Base-by-base conservation (phyloP, 2,888 invertebrate species). In the Zygogramma bicolorata region DNA sequence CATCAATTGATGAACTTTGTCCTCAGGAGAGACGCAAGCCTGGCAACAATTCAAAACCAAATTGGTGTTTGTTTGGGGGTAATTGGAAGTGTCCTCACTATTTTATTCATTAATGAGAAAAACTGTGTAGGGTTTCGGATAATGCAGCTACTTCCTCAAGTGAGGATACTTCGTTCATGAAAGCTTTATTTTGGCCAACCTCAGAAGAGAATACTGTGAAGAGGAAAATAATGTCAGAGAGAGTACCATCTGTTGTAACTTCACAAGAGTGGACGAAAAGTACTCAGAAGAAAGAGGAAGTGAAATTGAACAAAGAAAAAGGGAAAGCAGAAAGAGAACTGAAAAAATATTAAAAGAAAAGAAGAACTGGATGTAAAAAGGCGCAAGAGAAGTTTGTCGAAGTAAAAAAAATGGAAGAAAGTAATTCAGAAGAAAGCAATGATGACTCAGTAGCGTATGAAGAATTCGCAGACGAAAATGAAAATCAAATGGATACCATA, bases 21-120 rank as follows among this genome's bases (percentile, higher is more conserved):
- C n/a, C n/a, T n/a, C n/a, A n/a, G n/a, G n/a, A 53, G 67, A 29
- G 67, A 67, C 60, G 42, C 18, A 10, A 42, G 67, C 15, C 46
- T 67, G 31, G 60, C 67, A 42, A 13, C 60, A 42, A 29, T 67
- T 10, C 59, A 60, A 59, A 67, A 42, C 34, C 58, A 59, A 42
- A 59, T 67, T 25, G 67, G 58, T n/a, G n/a, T n/a, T n/a, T n/a
- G n/a, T n/a, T n/a, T n/a, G n/a, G n/a, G n/a, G n/a, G n/a, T n/a
- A n/a, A n/a, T n/a, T n/a, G n/a, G n/a, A n/a, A n/a, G n/a, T 4
- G 53, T 22, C 22, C 53, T 53, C 53, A 53, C 53, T 53, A 53
- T 53, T 22, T 20, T 22, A 27, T n/a, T n/a, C n/a, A n/a, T n/a
- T n/a, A n/a, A n/a, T n/a, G n/a, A n/a, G n/a, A n/a, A n/a, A n/a